Percentiles rank a stretch among this genome's conserved stretches.
Conservation (phyloP, 2,113 vertebrate species). For the Lamprologus ornatipinnis region DNA sequence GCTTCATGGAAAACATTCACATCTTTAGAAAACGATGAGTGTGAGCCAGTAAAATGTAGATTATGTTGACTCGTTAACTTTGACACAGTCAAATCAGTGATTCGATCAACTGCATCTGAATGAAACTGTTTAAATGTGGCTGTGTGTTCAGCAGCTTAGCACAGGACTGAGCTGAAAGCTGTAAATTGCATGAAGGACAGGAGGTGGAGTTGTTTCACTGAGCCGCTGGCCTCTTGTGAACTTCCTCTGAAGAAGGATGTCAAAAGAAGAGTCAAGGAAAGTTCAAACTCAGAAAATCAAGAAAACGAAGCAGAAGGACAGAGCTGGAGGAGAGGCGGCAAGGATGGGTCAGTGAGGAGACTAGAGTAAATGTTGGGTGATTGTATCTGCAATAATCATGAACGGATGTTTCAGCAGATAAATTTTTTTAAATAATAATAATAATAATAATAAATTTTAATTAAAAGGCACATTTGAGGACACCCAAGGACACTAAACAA, state of each 20-base stretch:
- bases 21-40: neutral
- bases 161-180: neutral
- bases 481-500: neutral
- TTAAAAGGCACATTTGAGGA: neutral
- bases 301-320: neutral
- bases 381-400: neutral
- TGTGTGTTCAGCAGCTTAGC: slow-evolving; percentile 46
- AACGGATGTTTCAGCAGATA: neutral
- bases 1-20: neutral
- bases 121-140: neutral
- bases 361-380: neutral
- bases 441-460: neutral
- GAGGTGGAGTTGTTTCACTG: slow-evolving; percentile 53
- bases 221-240: slow-evolving; percentile 71
- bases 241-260: slow-evolving; percentile 54
- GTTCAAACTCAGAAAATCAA: neutral
- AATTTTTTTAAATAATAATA: accelerated
- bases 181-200: neutral
- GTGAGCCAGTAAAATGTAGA: neutral
- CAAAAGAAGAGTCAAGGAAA: neutral
- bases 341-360: neutral
- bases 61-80: neutral
- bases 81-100: neutral
- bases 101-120: neutral
- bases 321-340: neutral